These are phyloP conservation scores for Cyclophora punctaria DNA, from an alignment of 2,888 invertebrate genomes.

Conservation along the genomic window DNA sequence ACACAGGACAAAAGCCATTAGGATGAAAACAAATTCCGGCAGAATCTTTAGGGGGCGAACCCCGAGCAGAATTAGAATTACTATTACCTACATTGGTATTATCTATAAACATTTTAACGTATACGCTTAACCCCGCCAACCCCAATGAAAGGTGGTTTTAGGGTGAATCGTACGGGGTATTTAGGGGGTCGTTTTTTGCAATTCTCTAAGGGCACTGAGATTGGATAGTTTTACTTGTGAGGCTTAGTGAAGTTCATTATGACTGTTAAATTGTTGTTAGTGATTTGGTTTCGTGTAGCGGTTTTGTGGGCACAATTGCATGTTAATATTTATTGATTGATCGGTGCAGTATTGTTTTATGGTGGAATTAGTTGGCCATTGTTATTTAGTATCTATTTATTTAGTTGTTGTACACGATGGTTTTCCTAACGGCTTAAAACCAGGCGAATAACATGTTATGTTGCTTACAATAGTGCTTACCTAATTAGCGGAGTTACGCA, in stretches of 20 bases:
- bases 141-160: constrained; percentile 32
- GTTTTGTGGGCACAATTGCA: constrained; percentile 7
- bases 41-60: constrained; percentile 35
- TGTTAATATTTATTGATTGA: neutral
- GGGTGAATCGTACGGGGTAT: constrained; percentile 18
- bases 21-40: constrained; percentile 59
- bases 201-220: constrained; percentile 53
- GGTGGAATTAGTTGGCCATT: too few relatives aligned
- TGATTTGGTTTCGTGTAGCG: constrained; percentile 34
- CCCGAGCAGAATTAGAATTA: constrained; percentile 55
- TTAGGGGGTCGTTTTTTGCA: constrained; percentile 50
- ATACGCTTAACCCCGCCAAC: constrained; percentile 71
- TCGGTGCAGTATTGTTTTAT: too few relatives aligned
- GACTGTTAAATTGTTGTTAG: constrained; percentile 51
- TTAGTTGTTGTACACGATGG: too few relatives aligned
- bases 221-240: constrained; percentile 44
- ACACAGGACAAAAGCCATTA: constrained; percentile 57
- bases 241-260: constrained; percentile 56
- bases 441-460: too few relatives aligned
- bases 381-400: too few relatives aligned
- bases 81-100: constrained; percentile 63
- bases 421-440: too few relatives aligned
- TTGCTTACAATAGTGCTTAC: too few relatives aligned
- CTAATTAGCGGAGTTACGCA: too few relatives aligned
- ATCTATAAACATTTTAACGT: constrained; percentile 74